phyloP scores from a whole-genome alignment of 1,140 invertebrate species.

The Musca domestica region DNA sequence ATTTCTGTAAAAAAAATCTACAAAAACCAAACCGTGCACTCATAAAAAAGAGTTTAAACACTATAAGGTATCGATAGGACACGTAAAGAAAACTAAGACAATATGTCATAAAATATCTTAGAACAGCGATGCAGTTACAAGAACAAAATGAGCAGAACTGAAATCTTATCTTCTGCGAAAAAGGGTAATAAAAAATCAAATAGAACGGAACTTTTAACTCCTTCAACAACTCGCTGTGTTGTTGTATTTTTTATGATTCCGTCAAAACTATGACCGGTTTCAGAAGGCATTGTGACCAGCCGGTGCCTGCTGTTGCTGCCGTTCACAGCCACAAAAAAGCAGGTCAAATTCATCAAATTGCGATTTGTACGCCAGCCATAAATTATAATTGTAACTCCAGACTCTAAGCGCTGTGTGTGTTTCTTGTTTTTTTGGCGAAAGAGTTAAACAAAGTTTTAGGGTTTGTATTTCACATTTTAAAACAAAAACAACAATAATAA shows the following conservation, averaged over 20 bases:
- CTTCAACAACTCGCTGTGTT: neutral
- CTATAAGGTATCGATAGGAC: constrained; percentile 4
- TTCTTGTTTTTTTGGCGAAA: neutral
- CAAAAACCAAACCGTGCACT: constrained; percentile 2
- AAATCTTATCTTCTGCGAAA: constrained; percentile 14
- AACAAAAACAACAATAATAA: too few relatives aligned
- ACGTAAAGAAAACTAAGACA: constrained; percentile 3
- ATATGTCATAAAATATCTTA: neutral
- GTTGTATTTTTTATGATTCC: constrained; percentile 6
- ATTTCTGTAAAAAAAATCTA: neutral
- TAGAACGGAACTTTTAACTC: constrained; percentile 7
- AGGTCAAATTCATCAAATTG: constrained; percentile 16
- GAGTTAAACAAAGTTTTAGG: neutral
- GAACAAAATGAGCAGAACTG: neutral
- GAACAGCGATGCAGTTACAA: neutral
- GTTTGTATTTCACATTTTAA: constrained; percentile 9
- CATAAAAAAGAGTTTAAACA: constrained; percentile 15
- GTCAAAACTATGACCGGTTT: neutral
- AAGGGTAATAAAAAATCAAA: constrained; percentile 4
- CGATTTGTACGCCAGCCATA: constrained; percentile 14
- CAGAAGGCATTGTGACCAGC: too few relatives aligned
- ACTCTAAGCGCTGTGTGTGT: neutral
- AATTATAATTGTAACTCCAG: neutral
- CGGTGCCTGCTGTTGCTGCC: neutral
- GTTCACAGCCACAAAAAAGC: constrained; percentile 3